Evolutionary conservation across 2,113 vertebrate genomes (phyloP).

Genomic region (Anseranas semipalmata): DNA sequence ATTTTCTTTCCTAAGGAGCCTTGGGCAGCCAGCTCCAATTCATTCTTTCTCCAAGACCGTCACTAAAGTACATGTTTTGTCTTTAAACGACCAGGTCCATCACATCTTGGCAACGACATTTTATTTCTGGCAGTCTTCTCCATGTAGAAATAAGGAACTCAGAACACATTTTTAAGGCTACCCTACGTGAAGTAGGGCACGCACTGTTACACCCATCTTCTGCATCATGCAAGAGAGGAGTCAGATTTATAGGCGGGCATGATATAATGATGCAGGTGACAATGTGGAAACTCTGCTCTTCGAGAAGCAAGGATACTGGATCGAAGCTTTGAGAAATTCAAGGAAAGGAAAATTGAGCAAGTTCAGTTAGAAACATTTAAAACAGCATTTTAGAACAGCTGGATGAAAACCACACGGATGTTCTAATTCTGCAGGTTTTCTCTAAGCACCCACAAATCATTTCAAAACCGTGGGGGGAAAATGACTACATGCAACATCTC

Average conservation of each 20-base stretch:
- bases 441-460: not conserved
- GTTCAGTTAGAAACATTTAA: not conserved
- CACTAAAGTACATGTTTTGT: not conserved
- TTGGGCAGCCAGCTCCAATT: not conserved
- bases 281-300: not conserved
- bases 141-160: not conserved
- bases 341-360: not conserved
- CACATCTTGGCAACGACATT: accelerated
- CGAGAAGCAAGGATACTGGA: not conserved
- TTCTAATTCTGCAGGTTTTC: not conserved
- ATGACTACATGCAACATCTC: accelerated
- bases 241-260: not conserved
- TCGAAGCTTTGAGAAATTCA: not conserved
- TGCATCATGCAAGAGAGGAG: not conserved
- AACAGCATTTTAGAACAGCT: not conserved
- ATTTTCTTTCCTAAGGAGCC: not conserved
- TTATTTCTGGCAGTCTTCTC: not conserved
- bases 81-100: not conserved
- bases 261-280: not conserved
- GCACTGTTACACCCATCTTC: not conserved
- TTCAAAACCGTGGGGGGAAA: not conserved
- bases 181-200: not conserved
- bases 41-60: not conserved
- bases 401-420: not conserved
- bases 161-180: not conserved